Evolutionary conservation across 2,888 invertebrate genomes (phyloP), one percentile per base, ranked within the genome.

Genomic region (Amphipoea oculea): DNA sequence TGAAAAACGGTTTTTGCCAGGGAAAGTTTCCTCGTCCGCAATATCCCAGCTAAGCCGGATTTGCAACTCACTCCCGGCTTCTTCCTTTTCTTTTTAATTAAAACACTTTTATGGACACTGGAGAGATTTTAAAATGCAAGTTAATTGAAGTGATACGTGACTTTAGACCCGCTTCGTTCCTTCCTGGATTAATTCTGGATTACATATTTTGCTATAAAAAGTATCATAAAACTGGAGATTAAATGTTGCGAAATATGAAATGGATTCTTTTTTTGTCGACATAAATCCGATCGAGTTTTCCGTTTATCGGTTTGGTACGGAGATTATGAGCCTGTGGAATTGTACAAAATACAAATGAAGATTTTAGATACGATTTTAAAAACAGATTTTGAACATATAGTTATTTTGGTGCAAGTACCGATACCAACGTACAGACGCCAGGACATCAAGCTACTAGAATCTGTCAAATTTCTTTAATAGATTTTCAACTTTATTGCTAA

Each of bases 81-180:
- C 91, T 91, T 92, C 91, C 88, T 93, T 94, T 92, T 92, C 92
- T 94, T 95, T 95, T 96, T 95, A 96, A 96, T 96, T 95, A 96
- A 96, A 95, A 94, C 91, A 93, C 93, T 94, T 95, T 95, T 94
- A 94, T 94, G 90, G 91, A 92, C 91, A 89, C 90, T 87, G 87
- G 88, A 89, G 92, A 92, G 91, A 92, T 92, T 91, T 92, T 91
- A 91, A 92, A 93, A 90, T 92, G 88, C 84, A 90, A 91, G 89
- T 90, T 90, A 90, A 91, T 91, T 86, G 87, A 86, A 85, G 87
- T 85, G 88, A 90, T 91, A 91, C 92, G 92, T 90, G 91, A 90
- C 89, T 89, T 84, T 82, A 77, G 76, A 78, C 78, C 82, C 23
- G 75, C 70, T 67, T 69, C 78, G 72, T 83, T 82, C 68, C 69